These are phyloP conservation scores for Xylocampa areola DNA, from an alignment of 2,888 invertebrate genomes.

Conservation along the genomic window DNA sequence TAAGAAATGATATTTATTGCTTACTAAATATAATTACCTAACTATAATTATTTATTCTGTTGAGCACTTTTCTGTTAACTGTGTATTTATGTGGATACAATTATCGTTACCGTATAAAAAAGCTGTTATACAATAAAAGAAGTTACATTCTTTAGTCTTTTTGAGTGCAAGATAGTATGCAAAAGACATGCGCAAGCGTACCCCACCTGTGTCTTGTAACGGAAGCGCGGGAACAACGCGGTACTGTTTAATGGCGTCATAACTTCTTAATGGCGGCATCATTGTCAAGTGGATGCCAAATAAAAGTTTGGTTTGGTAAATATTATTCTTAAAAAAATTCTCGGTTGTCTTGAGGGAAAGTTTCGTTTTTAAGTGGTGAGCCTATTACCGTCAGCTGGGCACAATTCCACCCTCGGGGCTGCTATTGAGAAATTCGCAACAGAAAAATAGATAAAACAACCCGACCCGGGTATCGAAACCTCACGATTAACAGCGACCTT, in stretches of 20 bases:
- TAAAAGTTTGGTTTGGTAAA: conserved; percentile 4
- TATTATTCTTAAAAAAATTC: background rate
- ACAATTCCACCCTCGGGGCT: too few relatives aligned
- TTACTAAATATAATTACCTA: too few relatives aligned
- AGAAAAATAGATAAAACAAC: too few relatives aligned
- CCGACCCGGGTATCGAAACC: too few relatives aligned
- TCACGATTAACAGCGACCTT: too few relatives aligned
- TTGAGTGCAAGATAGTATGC: conserved; percentile 14
- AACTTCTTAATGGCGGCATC: conserved; percentile 20
- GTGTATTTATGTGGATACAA: background rate
- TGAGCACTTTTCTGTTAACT: too few relatives aligned
- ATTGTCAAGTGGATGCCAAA: conserved; percentile 17
- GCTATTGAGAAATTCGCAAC: too few relatives aligned
- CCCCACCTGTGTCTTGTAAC: conserved; percentile 57
- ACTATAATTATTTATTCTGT: too few relatives aligned
- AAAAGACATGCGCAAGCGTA: conserved; percentile 33
- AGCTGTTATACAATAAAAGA: background rate
- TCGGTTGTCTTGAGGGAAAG: too few relatives aligned
- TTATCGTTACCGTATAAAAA: background rate
- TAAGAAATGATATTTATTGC: too few relatives aligned
- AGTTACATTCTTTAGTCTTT: conserved; percentile 9
- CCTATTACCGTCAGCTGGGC: too few relatives aligned
- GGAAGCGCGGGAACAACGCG: conserved; percentile 50
- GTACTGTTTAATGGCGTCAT: conserved; percentile 46
- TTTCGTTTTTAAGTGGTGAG: too few relatives aligned